Conservation (phyloP, 2,888 invertebrate genomes). For the Hofmannophila pseudospretella region DNA sequence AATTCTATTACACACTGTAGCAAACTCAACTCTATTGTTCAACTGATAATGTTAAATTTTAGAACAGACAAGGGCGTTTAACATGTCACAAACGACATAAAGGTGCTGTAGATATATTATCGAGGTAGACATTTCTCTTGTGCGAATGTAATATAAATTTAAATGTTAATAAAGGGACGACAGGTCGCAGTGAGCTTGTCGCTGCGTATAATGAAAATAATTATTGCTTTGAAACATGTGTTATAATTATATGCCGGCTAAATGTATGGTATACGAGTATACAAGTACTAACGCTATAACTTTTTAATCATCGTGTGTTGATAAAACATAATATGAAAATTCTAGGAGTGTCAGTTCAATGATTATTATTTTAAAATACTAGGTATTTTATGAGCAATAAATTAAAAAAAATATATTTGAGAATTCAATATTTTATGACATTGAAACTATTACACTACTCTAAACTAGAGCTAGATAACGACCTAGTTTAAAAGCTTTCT, state of each 20-base stretch:
- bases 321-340: slow-evolving; percentile 3
- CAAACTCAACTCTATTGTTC: slow-evolving; percentile 41
- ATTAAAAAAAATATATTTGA: slow-evolving; percentile 2
- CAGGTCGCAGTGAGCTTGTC: slow-evolving; percentile 46
- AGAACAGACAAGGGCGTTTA: slow-evolving; percentile 29
- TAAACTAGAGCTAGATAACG: slow-evolving; percentile 8
- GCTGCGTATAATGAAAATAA: slow-evolving; percentile 49
- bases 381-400: slow-evolving; percentile 8
- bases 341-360: slow-evolving; percentile 5
- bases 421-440: no score
- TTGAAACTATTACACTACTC: no score
- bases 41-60: slow-evolving; percentile 37
- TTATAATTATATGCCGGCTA: slow-evolving; percentile 42
- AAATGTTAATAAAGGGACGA: slow-evolving; percentile 63
- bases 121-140: slow-evolving; percentile 51
- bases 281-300: no score
- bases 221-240: slow-evolving; percentile 49
- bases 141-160: slow-evolving; percentile 56
- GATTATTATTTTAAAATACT: no score
- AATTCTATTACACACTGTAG: slow-evolving; percentile 46
- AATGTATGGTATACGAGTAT: slow-evolving; percentile 18
- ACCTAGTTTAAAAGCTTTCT: slow-evolving; percentile 69
- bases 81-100: slow-evolving; percentile 47
- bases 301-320: no score
- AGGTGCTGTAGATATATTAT: slow-evolving; percentile 48